Conservation (phyloP, 1,140 invertebrate species). For the Sinella curviseta region DNA sequence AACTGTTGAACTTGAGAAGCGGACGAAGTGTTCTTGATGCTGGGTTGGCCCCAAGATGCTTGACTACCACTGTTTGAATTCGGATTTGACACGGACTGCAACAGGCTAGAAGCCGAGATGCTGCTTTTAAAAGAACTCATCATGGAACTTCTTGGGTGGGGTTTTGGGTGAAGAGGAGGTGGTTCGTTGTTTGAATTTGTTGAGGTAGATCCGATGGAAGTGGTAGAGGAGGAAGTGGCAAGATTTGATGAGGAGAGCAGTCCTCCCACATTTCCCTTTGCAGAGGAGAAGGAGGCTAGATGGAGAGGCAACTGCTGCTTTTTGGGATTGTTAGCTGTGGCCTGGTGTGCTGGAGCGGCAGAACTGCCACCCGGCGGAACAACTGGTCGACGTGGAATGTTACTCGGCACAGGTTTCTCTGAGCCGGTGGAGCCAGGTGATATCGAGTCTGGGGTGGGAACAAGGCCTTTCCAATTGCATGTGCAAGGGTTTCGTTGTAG, state of each 20-base stretch:
- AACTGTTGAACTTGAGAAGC: constrained; percentile 41
- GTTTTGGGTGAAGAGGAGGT: neutral
- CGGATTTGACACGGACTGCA: neutral
- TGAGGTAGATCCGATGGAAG: constrained; percentile 5
- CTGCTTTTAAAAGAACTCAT: constrained; percentile 13
- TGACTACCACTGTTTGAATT: neutral
- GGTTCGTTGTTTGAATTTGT: neutral
- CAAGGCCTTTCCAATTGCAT: constrained; percentile 34
- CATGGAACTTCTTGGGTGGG: neutral
- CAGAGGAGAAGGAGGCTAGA: constrained; percentile 40
- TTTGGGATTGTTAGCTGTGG: neutral
- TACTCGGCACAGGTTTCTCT: constrained; percentile 29
- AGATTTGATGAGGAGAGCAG: neutral
- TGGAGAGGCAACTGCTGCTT: constrained; percentile 47
- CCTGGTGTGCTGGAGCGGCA: neutral
- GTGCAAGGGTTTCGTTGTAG: constrained; percentile 33
- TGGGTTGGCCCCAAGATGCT: neutral
- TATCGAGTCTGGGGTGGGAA: constrained; percentile 40
- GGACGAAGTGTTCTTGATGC: neutral
- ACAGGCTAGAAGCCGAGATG: neutral
- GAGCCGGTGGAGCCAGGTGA: constrained; percentile 29
- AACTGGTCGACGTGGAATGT: constrained; percentile 12
- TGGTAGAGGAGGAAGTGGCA: constrained; percentile 1
- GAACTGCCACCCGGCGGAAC: neutral
- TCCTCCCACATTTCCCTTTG: constrained; percentile 31